Base-by-base conservation (phyloP, 2,113 vertebrate genomes). In the Abramis brama region DNA sequence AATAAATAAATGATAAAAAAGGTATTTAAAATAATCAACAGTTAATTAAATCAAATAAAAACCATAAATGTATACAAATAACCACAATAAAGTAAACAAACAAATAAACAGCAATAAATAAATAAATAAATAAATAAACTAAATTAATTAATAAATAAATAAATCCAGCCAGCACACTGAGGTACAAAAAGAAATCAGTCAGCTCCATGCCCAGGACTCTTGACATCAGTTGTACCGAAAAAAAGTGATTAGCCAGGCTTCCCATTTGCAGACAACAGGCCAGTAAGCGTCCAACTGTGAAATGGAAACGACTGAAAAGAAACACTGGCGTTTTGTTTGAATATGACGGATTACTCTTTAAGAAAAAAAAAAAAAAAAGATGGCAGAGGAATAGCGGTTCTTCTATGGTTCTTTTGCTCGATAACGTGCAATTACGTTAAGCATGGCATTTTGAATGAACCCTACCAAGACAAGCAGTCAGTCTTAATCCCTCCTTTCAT, bases 341-440 rank as follows among this genome's bases (percentile, higher is more conserved):
- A 45, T 21, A 62, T 78, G 59, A 86, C 33, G 33, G 68, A 79
- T 80, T 74, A 57, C 59, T 47, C 25, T 74, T 83, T 17, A 80
- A 25, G 43, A 6, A 27, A 68, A 62, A 80, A 85, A 73, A 64
- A 4, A 33, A 4, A 33, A 33, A 33, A 84, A 52, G 19, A 36
- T 27, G 73, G 6, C 60, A 10, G 8, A 66, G 75, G 39, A 70
- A 68, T 47, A 86, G 70, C 62, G 68, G 36, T 82, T 76, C 50
- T 25, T 62, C 39, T 70, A 74, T 52, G 80, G 50, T 89, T 60
- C 79, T 78, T 82, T 85, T 52, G 77, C 81, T 27, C 62, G 75
- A 86, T 86, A 87, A 86, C 77, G 10, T 86, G 80, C 81, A 86
- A 89, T 89, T 89, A 87, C 57, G 50, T 86, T 70, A 87, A 86